Percentiles rank a stretch among this genome's conserved stretches.
These are phyloP conservation scores for Macrosoma leucophasiata DNA, from an alignment of 2,888 invertebrate genomes.

Conservation along the genomic window DNA sequence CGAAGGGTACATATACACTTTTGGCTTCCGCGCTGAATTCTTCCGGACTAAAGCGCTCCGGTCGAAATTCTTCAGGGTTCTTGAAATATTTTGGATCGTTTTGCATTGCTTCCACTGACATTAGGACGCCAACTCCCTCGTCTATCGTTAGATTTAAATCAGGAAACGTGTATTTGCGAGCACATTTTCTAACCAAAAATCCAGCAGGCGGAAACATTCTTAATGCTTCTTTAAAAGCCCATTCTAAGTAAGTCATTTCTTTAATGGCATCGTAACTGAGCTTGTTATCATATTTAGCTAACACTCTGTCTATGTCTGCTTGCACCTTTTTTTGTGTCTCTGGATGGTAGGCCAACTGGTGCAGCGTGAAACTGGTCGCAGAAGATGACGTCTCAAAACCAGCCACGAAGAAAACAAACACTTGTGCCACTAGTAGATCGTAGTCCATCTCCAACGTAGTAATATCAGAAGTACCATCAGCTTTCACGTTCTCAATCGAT, in stretches of 20 bases:
- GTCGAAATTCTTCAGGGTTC: slow-evolving; percentile 38
- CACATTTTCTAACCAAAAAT: slow-evolving; percentile 36
- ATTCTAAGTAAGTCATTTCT: slow-evolving; percentile 46
- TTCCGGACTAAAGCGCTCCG: slow-evolving; percentile 39
- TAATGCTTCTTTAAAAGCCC: slow-evolving; percentile 44
- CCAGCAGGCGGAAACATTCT: slow-evolving; percentile 47
- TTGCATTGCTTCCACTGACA: slow-evolving; percentile 36
- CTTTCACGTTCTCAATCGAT: slow-evolving; percentile 37
- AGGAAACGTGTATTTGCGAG: slow-evolving; percentile 37
- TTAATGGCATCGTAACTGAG: slow-evolving; percentile 45
- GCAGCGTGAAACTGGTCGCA: slow-evolving; percentile 47
- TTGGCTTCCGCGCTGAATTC: slow-evolving; percentile 32
- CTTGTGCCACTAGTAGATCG: slow-evolving; percentile 41
- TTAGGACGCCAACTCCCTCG: slow-evolving; percentile 33
- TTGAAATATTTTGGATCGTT: slow-evolving; percentile 45
- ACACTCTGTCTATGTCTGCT: slow-evolving; percentile 38
- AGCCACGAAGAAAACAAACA: slow-evolving; percentile 50
- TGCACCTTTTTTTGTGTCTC: slow-evolving; percentile 42
- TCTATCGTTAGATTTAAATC: slow-evolving; percentile 39
- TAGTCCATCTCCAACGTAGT: slow-evolving; percentile 37
- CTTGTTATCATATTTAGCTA: slow-evolving; percentile 34
- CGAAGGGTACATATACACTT: slow-evolving; percentile 47
- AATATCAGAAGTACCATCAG: slow-evolving; percentile 37
- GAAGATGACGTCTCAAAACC: slow-evolving; percentile 53
- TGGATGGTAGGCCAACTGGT: slow-evolving; percentile 44